These are phyloP conservation scores for Haliclystus octoradiatus DNA, from an alignment of 30 jellyfish, hydroid and myxozoan species.

Conservation along the genomic window DNA sequence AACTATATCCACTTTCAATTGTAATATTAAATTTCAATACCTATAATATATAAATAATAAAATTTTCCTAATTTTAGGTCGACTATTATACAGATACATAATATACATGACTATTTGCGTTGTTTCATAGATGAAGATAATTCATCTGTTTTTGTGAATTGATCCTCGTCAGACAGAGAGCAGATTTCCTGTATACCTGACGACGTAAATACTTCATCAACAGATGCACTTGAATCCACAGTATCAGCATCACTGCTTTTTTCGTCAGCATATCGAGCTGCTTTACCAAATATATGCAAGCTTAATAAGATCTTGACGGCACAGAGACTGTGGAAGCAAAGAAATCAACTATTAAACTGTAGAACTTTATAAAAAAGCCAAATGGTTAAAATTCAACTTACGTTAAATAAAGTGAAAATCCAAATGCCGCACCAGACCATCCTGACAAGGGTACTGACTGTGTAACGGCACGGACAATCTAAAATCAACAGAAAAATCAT, in stretches of 20 bases:
- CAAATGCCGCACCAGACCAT: constrained; percentile 53
- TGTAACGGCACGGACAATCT: constrained; percentile 54
- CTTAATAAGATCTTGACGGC: constrained; percentile 75
- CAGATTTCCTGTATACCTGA: neutral
- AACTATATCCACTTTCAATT: too few species aligned
- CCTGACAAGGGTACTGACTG: constrained; percentile 68
- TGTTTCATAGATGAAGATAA: too few species aligned
- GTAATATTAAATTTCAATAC: too few species aligned
- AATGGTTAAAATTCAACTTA: too few species aligned
- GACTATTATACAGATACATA: too few species aligned
- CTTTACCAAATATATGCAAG: constrained; percentile 69
- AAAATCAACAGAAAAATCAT: neutral
- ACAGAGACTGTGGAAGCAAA: constrained; percentile 40
- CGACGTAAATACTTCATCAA: neutral
- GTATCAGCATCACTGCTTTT: neutral
- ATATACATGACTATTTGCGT: too few species aligned
- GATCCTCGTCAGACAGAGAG: neutral
- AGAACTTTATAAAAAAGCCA: too few species aligned
- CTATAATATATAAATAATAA: too few species aligned
- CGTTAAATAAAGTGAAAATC: constrained; percentile 44
- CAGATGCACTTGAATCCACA: neutral
- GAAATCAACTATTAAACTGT: too few species aligned
- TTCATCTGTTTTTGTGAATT: too few species aligned
- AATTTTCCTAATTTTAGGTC: too few species aligned
- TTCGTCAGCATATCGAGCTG: constrained; percentile 47